Evolutionary conservation across 2,113 vertebrate genomes (phyloP).

Genomic region (Vulpes ferrilata): DNA sequence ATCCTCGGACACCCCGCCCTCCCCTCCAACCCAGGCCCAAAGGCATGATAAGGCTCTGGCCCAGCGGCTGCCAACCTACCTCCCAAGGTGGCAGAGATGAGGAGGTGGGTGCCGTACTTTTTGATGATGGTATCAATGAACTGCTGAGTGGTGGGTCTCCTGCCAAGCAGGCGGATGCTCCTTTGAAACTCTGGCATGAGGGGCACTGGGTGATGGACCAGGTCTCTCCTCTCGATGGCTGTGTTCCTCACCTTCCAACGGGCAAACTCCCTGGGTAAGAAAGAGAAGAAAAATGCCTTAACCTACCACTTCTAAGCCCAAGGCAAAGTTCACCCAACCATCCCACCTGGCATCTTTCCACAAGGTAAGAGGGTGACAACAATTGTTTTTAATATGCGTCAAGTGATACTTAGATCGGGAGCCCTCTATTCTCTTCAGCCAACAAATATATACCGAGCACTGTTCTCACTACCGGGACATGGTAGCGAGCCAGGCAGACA

Average conservation of each 20-base stretch:
- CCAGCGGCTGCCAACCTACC: conserved; percentile 88
- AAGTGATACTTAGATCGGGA: background rate
- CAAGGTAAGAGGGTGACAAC: background rate
- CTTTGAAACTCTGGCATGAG: conserved; percentile 99
- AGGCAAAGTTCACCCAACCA: background rate
- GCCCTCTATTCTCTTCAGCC: background rate
- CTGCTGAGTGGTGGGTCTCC: conserved; percentile 97
- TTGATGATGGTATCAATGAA: conserved; percentile 99
- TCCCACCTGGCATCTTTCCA: background rate
- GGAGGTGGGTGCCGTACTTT: conserved; percentile 99
- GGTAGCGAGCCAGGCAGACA: background rate
- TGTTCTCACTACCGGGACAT: background rate
- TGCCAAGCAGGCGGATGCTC: conserved; percentile 96
- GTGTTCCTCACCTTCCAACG: conserved; percentile 99
- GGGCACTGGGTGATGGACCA: conserved; percentile 96
- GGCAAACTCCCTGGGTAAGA: conserved; percentile 96
- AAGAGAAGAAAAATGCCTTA: conserved; percentile 57
- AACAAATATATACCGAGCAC: background rate
- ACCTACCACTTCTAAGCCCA: background rate
- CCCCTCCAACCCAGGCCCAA: background rate
- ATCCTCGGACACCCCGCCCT: background rate
- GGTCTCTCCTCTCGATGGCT: conserved; percentile 97
- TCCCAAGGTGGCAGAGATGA: conserved; percentile 99
- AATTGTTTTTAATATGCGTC: background rate
- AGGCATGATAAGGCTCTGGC: background rate